These are phyloP conservation scores for Limnephilus rhombicus DNA, from an alignment of 2,888 invertebrate genomes.

Conservation along the genomic window DNA sequence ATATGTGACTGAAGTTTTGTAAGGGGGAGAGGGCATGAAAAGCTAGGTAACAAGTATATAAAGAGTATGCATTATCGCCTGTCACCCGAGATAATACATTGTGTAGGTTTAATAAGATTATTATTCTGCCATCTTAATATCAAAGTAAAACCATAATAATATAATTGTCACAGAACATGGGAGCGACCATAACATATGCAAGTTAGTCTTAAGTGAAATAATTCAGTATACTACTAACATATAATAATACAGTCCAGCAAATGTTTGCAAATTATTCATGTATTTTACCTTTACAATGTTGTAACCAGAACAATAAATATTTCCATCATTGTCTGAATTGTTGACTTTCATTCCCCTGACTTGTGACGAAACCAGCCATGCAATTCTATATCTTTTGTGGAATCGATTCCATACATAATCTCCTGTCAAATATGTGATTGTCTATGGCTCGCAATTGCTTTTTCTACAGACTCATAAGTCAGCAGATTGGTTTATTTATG, in stretches of 20 bases:
- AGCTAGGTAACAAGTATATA: no score
- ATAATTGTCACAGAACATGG: slow-evolving; percentile 28
- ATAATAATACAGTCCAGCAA: slow-evolving; percentile 63
- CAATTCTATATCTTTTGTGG: no score
- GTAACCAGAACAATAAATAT: slow-evolving; percentile 66
- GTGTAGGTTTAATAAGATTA: no score
- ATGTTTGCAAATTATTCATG: slow-evolving; percentile 64
- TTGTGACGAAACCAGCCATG: not conserved
- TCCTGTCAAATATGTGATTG: no score
- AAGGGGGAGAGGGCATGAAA: no score
- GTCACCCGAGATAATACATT: no score
- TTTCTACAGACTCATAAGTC: no score
- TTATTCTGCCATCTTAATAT: not conserved
- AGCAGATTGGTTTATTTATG: no score
- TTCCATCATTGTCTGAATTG: slow-evolving; percentile 65
- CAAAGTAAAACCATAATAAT: not conserved
- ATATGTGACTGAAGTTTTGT: no score
- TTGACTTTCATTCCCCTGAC: slow-evolving; percentile 28
- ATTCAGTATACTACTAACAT: slow-evolving; percentile 64
- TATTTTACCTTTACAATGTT: slow-evolving; percentile 65
- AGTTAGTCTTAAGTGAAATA: slow-evolving; percentile 58
- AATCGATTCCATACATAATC: no score
- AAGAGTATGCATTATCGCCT: no score
- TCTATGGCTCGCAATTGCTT: no score
- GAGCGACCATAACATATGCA: slow-evolving; percentile 46